Evolutionary conservation across 2,888 invertebrate genomes (phyloP).

Genomic region (Trichogramma dendrolimi): DNA sequence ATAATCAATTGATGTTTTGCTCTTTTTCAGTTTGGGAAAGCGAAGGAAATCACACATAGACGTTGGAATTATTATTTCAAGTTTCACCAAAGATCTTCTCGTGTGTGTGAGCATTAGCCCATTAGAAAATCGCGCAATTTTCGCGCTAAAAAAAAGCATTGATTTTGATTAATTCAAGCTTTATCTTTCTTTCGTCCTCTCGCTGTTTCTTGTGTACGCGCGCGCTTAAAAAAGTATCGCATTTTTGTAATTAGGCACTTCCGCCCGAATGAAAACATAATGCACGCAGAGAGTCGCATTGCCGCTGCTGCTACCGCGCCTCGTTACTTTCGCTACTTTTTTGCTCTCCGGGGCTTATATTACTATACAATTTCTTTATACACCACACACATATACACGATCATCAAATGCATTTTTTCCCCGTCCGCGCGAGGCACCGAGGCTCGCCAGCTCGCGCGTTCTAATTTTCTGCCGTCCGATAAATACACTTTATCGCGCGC

Average conservation of each 20-base stretch:
- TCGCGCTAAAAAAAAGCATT: too few relatives aligned
- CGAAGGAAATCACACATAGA: too few relatives aligned
- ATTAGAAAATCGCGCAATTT: too few relatives aligned
- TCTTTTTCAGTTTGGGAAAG: too few relatives aligned
- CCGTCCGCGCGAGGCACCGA: too few relatives aligned
- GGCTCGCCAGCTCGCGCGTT: background rate
- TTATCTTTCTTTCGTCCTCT: too few relatives aligned
- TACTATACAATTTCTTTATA: constrained; percentile 18
- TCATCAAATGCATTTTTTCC: too few relatives aligned
- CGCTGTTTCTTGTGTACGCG: background rate
- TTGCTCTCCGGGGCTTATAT: constrained; percentile 1
- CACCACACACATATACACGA: too few relatives aligned
- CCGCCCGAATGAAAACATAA: constrained; percentile 15
- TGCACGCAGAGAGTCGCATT: constrained; percentile 1
- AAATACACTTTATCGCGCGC: background rate
- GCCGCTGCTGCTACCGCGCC: background rate
- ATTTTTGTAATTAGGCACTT: constrained; percentile 24
- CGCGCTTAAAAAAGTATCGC: constrained; percentile 20
- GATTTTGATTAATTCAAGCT: constrained; percentile 27
- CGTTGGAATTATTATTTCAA: too few relatives aligned
- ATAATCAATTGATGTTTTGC: too few relatives aligned
- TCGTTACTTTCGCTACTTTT: constrained; percentile 23
- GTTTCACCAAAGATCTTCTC: too few relatives aligned
- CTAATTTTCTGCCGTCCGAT: constrained; percentile 7
- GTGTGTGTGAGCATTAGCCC: too few relatives aligned